Base-by-base conservation (phyloP, 2,113 vertebrate species). In the Notarius lentiginosus region DNA sequence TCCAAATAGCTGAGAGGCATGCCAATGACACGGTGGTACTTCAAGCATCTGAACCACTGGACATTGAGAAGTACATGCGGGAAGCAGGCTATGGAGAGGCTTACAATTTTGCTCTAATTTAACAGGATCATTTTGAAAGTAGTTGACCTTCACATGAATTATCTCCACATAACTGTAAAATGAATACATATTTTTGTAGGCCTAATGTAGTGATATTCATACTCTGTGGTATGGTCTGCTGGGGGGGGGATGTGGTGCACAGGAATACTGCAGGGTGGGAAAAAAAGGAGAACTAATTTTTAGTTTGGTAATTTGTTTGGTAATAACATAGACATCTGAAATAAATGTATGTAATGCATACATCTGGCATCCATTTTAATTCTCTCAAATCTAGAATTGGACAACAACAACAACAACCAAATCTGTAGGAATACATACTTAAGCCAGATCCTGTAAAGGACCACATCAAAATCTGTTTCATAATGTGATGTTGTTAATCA, bases 11-110 rank as follows among this genome's bases (percentile, higher is more conserved):
- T 0, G 82, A 94, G 7, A 93, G 85, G 61, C 91, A 86, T 24
- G 96, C 96, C 61, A 94, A 95, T 88, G 96, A 93, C 80, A 92
- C 90, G 55, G 92, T 92, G 7, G 95, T 95, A 4, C 88, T 99
- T 56, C 94, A 94, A 77, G 95, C 95, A 0, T 92, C 96, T 0
- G 96, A 95, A 83, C 86, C 92, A 27, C 53, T 95, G n/a, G 79
- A 91, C 89, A 86, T 94, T 0, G 92, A 91, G 84, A 93, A 82
- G 41, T 96, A 96, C 90, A 85, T 94, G 85, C 77, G 85, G 27
- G 93, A 95, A 91, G 94, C 94, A 34, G 95, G 94, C 41, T 94
- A 91, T n/a, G 90, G 41, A 84, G 93, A 94, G 24, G 6, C 86
- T 0, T 89, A 89, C 83, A 92, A 92, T 66, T 93, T 92, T 0